These are phyloP conservation scores for Trematocara stigmaticum DNA, from an alignment of 2,113 vertebrate species.

Conservation along the genomic window DNA sequence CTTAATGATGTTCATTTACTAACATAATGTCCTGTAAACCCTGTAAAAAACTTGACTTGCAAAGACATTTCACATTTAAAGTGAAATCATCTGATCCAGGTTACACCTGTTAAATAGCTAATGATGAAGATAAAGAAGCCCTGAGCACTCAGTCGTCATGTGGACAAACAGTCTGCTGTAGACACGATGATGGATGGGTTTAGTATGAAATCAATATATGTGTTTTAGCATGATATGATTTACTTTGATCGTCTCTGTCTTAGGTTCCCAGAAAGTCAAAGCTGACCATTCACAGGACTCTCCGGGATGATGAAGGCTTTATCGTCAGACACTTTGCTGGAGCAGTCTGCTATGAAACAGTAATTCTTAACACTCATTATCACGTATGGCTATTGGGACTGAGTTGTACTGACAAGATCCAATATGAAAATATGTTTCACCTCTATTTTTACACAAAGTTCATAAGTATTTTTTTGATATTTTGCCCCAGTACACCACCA, in stretches of 20 bases:
- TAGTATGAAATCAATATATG: slow-evolving; percentile 1
- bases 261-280: slow-evolving; percentile 98
- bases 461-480: neutral
- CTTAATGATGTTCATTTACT: neutral
- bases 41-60: neutral
- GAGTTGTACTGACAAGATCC: neutral
- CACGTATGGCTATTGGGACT: neutral
- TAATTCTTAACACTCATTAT: slow-evolving; percentile 59
- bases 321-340: slow-evolving; percentile 96
- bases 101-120: neutral
- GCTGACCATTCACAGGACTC: slow-evolving; percentile 88
- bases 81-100: neutral
- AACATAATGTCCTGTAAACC: neutral
- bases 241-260: neutral
- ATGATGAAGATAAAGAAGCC: neutral
- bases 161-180: neutral
- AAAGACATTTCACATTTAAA: neutral
- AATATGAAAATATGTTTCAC: neutral
- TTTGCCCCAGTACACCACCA: neutral
- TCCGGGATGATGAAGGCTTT: slow-evolving; percentile 96
- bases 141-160: neutral
- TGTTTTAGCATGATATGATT: neutral
- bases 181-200: neutral
- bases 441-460: neutral
- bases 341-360: slow-evolving; percentile 97